Evolutionary conservation across 2,797 vertebrate species (phyloP).

Genomic region (Rousettus madagascariensis): DNA sequence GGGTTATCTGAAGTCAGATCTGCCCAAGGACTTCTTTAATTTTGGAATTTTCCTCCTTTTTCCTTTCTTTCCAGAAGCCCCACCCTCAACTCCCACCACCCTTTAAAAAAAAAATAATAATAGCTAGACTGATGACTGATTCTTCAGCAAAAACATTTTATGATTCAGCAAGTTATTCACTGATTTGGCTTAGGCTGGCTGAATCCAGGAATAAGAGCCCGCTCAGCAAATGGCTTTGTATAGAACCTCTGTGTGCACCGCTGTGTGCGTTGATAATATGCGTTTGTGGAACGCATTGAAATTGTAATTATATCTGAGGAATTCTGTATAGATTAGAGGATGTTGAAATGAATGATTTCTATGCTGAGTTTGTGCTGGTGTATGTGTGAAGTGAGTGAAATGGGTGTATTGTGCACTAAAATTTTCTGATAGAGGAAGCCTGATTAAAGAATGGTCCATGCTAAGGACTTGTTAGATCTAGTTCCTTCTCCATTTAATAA

Average conservation of each 20-base stretch:
- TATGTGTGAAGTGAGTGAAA: conserved; percentile 94
- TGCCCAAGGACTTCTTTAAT: conserved; percentile 83
- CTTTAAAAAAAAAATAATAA: conserved; percentile 69
- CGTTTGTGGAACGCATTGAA: conserved; percentile 82
- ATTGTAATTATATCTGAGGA: conserved; percentile 85
- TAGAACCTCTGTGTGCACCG: conserved; percentile 87
- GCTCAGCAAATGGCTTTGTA: conserved; percentile 87
- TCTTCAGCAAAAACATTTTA: conserved; percentile 87
- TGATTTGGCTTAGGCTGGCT: conserved; percentile 91
- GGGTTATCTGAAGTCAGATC: conserved; percentile 84
- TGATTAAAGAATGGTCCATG: conserved; percentile 88
- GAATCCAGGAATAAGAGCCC: conserved; percentile 86
- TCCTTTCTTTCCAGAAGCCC: conserved; percentile 51
- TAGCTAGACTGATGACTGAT: conserved; percentile 81
- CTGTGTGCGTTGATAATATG: conserved; percentile 76
- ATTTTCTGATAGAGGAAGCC: conserved; percentile 89
- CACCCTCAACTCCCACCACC: conserved; percentile 18
- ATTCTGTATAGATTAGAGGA: conserved; percentile 90
- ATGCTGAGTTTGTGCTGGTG: conserved; percentile 87
- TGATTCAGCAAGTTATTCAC: conserved; percentile 88
- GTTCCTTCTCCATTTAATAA: conserved; percentile 88
- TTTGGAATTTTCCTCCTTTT: conserved; percentile 74
- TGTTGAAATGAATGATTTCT: conserved; percentile 85
- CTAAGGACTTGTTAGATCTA: conserved; percentile 94
- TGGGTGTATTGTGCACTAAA: conserved; percentile 91